A percentile compares a stretch with the other conserved stretches of the same genome.
These are phyloP conservation scores for Ormyrus thymus DNA, from an alignment of 2,888 invertebrate species.

Conservation along the genomic window DNA sequence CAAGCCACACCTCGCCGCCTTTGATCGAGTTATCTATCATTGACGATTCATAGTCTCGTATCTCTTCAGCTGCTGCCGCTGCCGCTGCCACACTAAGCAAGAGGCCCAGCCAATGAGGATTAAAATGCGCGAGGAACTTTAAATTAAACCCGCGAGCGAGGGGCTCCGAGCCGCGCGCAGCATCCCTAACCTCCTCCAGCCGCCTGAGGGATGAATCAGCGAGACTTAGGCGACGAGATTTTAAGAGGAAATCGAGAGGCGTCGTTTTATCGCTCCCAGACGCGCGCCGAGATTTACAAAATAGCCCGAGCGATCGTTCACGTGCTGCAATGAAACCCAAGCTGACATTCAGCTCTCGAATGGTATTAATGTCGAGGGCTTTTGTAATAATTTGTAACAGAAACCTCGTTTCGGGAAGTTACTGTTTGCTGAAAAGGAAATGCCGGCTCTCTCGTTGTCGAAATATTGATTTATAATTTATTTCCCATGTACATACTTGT, in stretches of 20 bases:
- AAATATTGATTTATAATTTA: too few species aligned
- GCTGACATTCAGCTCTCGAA: too few species aligned
- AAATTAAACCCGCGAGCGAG: slow-evolving; percentile 59
- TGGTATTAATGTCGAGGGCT: too few species aligned
- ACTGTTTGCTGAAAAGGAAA: too few species aligned
- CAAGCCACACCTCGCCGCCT: slow-evolving; percentile 56
- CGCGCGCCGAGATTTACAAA: background rate
- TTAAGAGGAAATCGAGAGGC: background rate
- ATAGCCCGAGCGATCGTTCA: too few species aligned
- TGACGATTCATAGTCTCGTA: slow-evolving; percentile 65
- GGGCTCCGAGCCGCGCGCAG: background rate
- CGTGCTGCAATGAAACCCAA: too few species aligned
- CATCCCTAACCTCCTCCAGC: background rate
- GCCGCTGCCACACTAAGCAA: background rate
- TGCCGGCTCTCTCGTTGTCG: too few species aligned
- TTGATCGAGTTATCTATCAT: slow-evolving; percentile 68
- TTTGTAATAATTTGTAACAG: too few species aligned
- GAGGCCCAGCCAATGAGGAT: slow-evolving; percentile 57
- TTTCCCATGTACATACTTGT: too few species aligned
- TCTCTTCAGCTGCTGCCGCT: slow-evolving; percentile 17
- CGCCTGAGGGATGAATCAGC: background rate
- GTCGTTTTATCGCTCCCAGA: background rate
- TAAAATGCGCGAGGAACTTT: slow-evolving; percentile 65
- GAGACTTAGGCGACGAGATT: background rate
- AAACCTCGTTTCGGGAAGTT: too few species aligned